A percentile compares a stretch with the other conserved stretches of the same genome.
These are phyloP conservation scores for Forbesichthys agassizii DNA, from an alignment of 2,113 vertebrate genomes.

Conservation along the genomic window DNA sequence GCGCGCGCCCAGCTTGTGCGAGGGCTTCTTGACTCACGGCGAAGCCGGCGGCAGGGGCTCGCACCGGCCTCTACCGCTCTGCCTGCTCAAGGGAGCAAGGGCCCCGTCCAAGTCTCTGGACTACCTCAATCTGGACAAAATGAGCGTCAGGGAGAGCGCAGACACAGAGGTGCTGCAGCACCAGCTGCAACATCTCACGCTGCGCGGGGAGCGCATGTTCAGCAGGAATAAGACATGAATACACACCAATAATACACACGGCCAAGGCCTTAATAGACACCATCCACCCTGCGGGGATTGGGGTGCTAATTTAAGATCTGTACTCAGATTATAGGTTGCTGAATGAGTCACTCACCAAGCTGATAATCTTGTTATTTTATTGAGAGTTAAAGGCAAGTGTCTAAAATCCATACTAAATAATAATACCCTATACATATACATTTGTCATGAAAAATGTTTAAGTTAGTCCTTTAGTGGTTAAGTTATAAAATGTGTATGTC, in stretches of 20 bases:
- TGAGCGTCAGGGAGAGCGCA: constrained; percentile 88
- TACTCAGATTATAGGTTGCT: constrained; percentile 46
- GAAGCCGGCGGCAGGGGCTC: constrained; percentile 82
- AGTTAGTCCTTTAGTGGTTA: constrained; percentile 39
- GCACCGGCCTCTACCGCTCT: constrained; percentile 87
- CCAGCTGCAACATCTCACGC: constrained; percentile 93
- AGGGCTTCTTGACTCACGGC: constrained; percentile 80
- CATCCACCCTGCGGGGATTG: constrained; percentile 33
- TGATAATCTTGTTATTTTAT: constrained; percentile 56
- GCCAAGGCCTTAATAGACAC: constrained; percentile 10
- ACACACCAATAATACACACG: not conserved
- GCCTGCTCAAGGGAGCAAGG: constrained; percentile 89
- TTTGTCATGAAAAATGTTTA: constrained; percentile 32
- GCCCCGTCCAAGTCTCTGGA: constrained; percentile 94
- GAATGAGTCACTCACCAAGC: constrained; percentile 32
- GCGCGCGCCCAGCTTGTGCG: constrained; percentile 94
- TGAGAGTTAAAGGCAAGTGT: constrained; percentile 27
- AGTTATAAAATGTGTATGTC: constrained; percentile 51
- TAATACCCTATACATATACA: constrained; percentile 36
- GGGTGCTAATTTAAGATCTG: constrained; percentile 57
- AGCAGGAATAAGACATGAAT: constrained; percentile 89
- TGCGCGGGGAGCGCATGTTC: constrained; percentile 88
- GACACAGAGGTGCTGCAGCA: constrained; percentile 94
- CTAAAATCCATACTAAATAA: constrained; percentile 6
- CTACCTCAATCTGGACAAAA: constrained; percentile 99